Evolutionary conservation across 1,140 invertebrate genomes (phyloP), one percentile per base, ranked within the genome.

Genomic region (Rhizoglyphus robini): DNA sequence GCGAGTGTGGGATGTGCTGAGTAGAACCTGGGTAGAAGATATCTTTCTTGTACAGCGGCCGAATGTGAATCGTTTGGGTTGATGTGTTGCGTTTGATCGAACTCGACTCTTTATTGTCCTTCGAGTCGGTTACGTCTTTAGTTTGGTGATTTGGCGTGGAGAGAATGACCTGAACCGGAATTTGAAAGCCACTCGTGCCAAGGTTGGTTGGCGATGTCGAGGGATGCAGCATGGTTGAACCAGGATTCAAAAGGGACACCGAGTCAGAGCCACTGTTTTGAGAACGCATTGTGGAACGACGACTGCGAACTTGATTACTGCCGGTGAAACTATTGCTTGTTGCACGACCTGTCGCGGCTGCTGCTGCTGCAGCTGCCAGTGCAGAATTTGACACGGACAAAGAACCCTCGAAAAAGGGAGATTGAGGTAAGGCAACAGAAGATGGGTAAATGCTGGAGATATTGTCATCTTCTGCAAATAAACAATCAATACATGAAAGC

Each of bases 11-110:
- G 59, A 96, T 79, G 77, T 95, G 88, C 31, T 87, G 79, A 5
- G 96, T 86, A 30, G 89, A 93, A 29, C 95, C 94, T 15, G 92
- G 91, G 78, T 98, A 99, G 79, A 99, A 98, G 69, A 98, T 96
- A 76, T 98, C 95, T 76, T 96, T 96, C 48, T 92, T 81, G 4
- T 92, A 95, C 75, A 99, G 77, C 1, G 95, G 95, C 20, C 93
- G 82, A 20, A 94, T 85, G 77, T 94, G 74, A 59, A 69, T 57
- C 15, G 68, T 13, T 49, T 65, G 64, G 20, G 5, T 57, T 32
- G 57, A 11, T 47, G 5, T 65, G 64, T 1, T 62, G 25, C 38
- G 23, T 18, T 41, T 47, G 23, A 20, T 65, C 25, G 30, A 8
- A 27, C 8, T 54, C 8, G 8, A 8, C 8, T 25, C 51, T 54